Evolutionary conservation across 2,888 invertebrate genomes (phyloP).

Genomic region (Dryomyza anilis): DNA sequence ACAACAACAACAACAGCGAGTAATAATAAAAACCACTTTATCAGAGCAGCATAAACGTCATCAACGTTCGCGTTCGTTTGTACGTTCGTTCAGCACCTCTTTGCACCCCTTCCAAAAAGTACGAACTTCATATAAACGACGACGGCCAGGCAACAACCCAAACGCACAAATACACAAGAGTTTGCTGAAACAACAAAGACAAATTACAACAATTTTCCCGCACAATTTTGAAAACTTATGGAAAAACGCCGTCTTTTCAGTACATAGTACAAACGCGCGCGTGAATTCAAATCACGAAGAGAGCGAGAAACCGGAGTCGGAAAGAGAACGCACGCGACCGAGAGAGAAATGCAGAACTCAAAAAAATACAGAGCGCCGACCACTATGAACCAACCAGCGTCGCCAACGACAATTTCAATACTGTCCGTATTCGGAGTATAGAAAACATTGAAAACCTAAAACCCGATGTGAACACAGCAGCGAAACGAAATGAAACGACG

Average conservation of each 20-base stretch:
- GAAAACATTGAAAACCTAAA: constrained; percentile 33
- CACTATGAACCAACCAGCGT: constrained; percentile 45
- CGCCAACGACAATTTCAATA: constrained; percentile 54
- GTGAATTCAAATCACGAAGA: background rate
- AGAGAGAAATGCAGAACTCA: background rate
- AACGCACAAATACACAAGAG: background rate
- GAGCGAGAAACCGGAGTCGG: background rate
- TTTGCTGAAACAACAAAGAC: background rate
- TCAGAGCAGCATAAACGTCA: constrained; percentile 5
- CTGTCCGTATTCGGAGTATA: constrained; percentile 45
- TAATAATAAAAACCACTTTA: no score
- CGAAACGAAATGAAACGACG: constrained; percentile 2
- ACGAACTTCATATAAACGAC: background rate
- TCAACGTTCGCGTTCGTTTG: background rate
- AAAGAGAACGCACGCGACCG: background rate
- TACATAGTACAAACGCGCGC: no score
- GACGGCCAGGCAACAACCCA: background rate
- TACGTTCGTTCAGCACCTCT: background rate
- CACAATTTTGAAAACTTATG: constrained; percentile 14
- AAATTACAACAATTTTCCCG: constrained; percentile 7
- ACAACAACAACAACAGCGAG: background rate
- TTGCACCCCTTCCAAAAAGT: background rate
- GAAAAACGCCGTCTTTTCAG: background rate
- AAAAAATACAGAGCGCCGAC: constrained; percentile 31
- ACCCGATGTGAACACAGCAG: constrained; percentile 9